Conservation (phyloP, 2,797 vertebrate genomes). For the Gallinago stenura region DNA sequence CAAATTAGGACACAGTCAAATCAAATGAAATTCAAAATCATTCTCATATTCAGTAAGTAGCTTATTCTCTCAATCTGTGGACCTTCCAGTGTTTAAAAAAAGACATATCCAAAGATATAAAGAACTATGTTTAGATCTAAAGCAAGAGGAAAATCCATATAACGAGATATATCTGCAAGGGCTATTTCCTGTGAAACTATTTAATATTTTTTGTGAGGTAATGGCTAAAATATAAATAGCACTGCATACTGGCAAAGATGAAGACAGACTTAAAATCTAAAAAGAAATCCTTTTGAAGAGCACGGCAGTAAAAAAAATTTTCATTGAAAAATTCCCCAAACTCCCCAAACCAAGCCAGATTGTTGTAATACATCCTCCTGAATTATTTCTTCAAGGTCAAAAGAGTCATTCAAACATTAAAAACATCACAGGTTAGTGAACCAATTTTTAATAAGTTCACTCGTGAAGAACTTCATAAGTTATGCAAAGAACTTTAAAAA, state of each 20-base stretch:
- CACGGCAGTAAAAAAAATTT: background rate
- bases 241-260: background rate
- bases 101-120: background rate
- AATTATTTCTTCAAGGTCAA: background rate
- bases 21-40: background rate
- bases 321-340: background rate
- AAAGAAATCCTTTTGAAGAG: background rate
- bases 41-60: background rate
- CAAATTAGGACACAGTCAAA: background rate
- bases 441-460: background rate
- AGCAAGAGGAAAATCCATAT: background rate
- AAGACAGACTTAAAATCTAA: background rate
- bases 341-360: background rate
- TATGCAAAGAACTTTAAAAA: background rate
- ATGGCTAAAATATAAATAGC: background rate
- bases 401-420: background rate
- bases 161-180: background rate
- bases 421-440: background rate
- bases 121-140: background rate
- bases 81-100: background rate
- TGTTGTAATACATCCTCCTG: background rate
- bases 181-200: background rate
- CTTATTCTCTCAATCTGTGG: background rate
- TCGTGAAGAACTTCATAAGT: background rate
- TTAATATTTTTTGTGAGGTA: background rate